Conservation (phyloP, 1,140 invertebrate species). For the Drosophila orosa region DNA sequence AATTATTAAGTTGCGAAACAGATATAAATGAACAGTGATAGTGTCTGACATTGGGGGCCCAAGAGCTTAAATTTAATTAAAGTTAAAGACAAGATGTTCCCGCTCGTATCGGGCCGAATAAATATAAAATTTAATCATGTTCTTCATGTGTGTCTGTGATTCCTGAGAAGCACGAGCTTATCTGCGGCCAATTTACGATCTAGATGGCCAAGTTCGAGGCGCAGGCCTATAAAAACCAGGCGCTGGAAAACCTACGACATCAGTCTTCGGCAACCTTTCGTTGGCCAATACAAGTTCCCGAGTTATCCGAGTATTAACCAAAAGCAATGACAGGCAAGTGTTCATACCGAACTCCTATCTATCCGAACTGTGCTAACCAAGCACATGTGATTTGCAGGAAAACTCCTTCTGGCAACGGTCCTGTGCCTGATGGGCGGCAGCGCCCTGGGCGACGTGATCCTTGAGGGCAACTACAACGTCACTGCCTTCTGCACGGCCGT, state of each 20-base stretch:
- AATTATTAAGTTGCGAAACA: conserved; percentile 40
- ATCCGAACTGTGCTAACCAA: background rate
- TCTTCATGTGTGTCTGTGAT: conserved; percentile 15
- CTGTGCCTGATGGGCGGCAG: conserved; percentile 45
- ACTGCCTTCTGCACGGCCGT: conserved; percentile 50
- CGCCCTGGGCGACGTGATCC: conserved; percentile 30
- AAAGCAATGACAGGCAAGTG: conserved; percentile 54
- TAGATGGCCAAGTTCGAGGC: conserved; percentile 21
- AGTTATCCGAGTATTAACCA: conserved; percentile 11
- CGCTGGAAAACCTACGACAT: conserved; percentile 30
- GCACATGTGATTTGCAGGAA: conserved; percentile 23
- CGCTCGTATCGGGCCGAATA: conserved; percentile 36
- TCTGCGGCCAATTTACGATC: conserved; percentile 38
- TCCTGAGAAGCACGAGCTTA: conserved; percentile 35
- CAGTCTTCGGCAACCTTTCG: conserved; percentile 40
- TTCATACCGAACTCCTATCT: background rate
- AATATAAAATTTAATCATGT: conserved; percentile 65
- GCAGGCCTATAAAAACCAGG: conserved; percentile 37
- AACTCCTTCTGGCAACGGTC: conserved; percentile 43
- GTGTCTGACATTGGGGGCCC: conserved; percentile 1
- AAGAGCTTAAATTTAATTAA: conserved; percentile 59
- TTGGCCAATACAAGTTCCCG: conserved; percentile 26
- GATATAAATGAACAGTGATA: conserved; percentile 30
- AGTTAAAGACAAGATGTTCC: conserved; percentile 39
- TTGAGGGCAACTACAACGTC: conserved; percentile 68